Base-by-base conservation (phyloP, 2,888 invertebrate genomes). In the Clunio marinus region DNA sequence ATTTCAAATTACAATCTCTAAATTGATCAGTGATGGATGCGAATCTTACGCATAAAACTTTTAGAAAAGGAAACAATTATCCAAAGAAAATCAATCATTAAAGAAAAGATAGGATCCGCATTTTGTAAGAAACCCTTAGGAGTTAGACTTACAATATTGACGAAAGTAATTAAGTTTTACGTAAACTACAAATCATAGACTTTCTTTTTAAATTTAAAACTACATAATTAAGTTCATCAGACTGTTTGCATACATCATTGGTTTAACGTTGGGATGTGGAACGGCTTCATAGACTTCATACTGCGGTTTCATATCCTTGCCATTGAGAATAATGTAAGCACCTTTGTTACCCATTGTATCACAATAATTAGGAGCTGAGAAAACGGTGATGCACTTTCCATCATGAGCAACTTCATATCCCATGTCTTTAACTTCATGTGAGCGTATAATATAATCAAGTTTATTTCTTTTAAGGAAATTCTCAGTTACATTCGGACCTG, bases 261-360 rank as follows among this genome's bases (percentile, higher is more conserved):
- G 96, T 82, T 92, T 93, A 71, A 97, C 92, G 80, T 96, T 88
- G 17, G 97, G 97, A 83, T 98, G 97, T 75, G 96, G 95, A 86
- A 95, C 97, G 76, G 96, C 95, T 77, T 91, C 89, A 79, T 96
- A 99, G 3, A 93, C 88, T 69, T 88, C 91, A 81, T 89, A 96
- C 73, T 90, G 86, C 57, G 98, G 98, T 77, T 84, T 87, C 82
- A 98, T 87, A 78, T 93, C 89, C 77, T 88, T 88, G 70, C 98
- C 99, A 71, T 87, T 91, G 77, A 99, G 85, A 73, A 88, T 96
- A 76, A 99, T 96, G 81, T 93, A 98, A 74, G 99, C 97, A 77
- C 98, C 99, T 80, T 91, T 88, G 83, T 99, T 99, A 74, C 95
- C 96, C 94, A 99, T 97, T 69, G 95, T 93, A 87, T 98, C 97